These are phyloP conservation scores for Mnemiopsis leidyi DNA, from an alignment of 37 sponge, comb jelly and placozoan genomes.

Conservation along the genomic window DNA sequence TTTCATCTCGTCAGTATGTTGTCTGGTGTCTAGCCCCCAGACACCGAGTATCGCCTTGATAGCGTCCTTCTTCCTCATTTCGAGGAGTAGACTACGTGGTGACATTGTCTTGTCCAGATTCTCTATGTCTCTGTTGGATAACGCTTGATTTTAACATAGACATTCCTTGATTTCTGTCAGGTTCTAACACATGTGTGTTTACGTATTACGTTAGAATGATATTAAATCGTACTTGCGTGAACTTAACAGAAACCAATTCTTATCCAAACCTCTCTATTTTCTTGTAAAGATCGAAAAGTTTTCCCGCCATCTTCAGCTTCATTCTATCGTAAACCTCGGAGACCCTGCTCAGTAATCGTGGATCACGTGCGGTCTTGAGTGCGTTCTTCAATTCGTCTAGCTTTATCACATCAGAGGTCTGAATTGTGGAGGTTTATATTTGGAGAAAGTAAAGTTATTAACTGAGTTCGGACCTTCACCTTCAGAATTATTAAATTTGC, in stretches of 20 bases:
- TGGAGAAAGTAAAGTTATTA: no score
- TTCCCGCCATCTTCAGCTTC: conserved; percentile 51
- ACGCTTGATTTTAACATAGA: no score
- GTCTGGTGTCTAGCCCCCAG: conserved; percentile 9
- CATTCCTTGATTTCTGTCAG: no score
- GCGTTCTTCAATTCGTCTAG: conserved; percentile 31
- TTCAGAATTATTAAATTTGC: no score
- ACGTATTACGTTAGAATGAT: no score
- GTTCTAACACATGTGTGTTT: no score
- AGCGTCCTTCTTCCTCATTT: conserved; percentile 38
- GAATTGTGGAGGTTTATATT: not conserved
- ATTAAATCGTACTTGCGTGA: no score
- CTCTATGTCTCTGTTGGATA: conserved; percentile 29
- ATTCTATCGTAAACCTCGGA: conserved; percentile 22
- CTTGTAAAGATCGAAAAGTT: conserved; percentile 11
- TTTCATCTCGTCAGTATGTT: conserved; percentile 29
- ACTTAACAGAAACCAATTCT: no score
- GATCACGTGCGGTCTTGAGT: conserved; percentile 11
- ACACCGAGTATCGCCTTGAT: conserved; percentile 40
- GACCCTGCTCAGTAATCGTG: not conserved
- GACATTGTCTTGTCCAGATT: conserved; percentile 5
- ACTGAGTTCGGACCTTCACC: no score
- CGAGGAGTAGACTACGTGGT: not conserved
- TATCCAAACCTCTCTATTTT: conserved; percentile 6
- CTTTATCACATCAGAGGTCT: not conserved